phyloP scores from a whole-genome alignment of 37 sponge, comb jelly and placozoan species.

The Oopsacas minuta region DNA sequence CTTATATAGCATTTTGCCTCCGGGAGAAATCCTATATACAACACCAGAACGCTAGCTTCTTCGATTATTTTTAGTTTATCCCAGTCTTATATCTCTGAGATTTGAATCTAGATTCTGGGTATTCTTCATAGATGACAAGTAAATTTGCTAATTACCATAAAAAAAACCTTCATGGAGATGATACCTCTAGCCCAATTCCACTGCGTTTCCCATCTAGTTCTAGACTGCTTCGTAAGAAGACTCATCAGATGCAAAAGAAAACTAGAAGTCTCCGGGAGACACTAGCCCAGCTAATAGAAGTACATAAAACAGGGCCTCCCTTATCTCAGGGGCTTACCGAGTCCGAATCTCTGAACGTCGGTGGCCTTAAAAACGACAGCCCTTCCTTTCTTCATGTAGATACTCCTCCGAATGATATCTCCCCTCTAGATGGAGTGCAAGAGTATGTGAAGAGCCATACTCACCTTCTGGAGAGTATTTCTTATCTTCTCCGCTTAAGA shows the following conservation, averaged over 20 bases:
- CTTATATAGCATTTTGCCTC: too few species aligned
- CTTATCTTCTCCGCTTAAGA: neutral
- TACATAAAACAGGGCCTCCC: neutral
- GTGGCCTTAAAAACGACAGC: neutral
- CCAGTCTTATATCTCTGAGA: too few species aligned
- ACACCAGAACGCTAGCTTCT: too few species aligned
- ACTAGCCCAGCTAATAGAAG: neutral
- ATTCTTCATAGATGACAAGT: neutral
- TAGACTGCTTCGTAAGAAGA: neutral
- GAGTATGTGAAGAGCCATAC: neutral
- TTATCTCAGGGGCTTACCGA: neutral
- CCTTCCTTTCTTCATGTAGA: neutral
- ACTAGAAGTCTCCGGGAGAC: neutral
- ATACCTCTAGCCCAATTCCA: neutral
- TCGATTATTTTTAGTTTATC: too few species aligned
- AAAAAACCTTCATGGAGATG: neutral
- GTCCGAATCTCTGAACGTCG: neutral
- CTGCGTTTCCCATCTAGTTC: neutral
- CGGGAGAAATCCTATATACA: too few species aligned
- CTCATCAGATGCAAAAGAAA: neutral
- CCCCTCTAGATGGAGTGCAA: neutral
- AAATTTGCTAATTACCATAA: neutral
- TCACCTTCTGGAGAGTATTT: neutral
- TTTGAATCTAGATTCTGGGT: too few species aligned
- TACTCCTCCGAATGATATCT: neutral